A percentile compares a stretch with the other conserved stretches of the same genome.
Conservation (phyloP, 2,888 invertebrate species). For the Pinctada fucata region DNA sequence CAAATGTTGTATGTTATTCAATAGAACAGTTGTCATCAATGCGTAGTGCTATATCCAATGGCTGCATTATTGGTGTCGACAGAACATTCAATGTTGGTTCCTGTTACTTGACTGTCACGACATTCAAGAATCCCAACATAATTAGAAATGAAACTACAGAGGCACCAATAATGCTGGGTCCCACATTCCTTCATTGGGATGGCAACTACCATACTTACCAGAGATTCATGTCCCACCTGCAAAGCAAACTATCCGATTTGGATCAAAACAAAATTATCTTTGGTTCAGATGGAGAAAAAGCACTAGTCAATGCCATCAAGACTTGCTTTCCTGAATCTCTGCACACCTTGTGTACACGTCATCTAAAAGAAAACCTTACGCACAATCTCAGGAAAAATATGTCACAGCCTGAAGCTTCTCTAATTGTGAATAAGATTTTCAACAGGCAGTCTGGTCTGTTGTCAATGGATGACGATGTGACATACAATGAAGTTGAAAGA, state of each 20-base stretch:
- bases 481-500: not conserved
- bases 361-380: slow-evolving; percentile 2
- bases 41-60: not conserved
- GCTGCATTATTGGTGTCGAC: slow-evolving; percentile 15
- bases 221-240: slow-evolving; percentile 2
- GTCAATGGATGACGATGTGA: not conserved
- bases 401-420: not conserved
- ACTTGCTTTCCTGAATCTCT: too few species aligned
- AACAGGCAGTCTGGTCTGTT: not conserved
- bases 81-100: slow-evolving; percentile 14
- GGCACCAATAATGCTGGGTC: slow-evolving; percentile 12
- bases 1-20: slow-evolving; percentile 1
- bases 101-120: slow-evolving; percentile 4
- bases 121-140: not conserved
- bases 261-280: slow-evolving; percentile 9
- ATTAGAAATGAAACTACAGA: not conserved
- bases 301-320: too few species aligned
- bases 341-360: not conserved
- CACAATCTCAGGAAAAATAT: not conserved
- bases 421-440: slow-evolving; percentile 1
- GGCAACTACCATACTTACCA: slow-evolving; percentile 3
- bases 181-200: slow-evolving; percentile 11
- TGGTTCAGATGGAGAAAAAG: slow-evolving; percentile 18
- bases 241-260: not conserved
- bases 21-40: not conserved